phyloP scores from a whole-genome alignment of 1,140 invertebrate genomes.

The Penaeus vannamei region DNA sequence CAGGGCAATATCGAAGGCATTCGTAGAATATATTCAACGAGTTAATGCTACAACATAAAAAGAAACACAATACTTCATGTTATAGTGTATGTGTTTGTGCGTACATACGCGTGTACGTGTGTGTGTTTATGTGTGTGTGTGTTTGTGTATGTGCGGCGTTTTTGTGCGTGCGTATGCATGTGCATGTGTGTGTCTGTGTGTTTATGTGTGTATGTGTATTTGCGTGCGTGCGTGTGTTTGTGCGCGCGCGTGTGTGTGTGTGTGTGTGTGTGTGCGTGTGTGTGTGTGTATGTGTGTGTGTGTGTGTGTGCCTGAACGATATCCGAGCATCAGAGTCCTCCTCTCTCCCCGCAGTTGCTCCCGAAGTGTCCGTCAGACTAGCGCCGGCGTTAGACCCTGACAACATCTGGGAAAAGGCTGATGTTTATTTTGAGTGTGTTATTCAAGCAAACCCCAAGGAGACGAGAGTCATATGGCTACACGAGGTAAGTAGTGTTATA shows the following conservation, averaged over 20 bases:
- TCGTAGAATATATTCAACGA: no score
- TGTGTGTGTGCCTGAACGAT: background rate
- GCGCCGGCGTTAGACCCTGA: constrained; percentile 61
- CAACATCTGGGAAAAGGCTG: constrained; percentile 76
- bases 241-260: no score
- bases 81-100: background rate
- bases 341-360: constrained; percentile 36
- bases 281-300: constrained; percentile 13
- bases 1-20: no score
- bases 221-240: no score
- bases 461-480: constrained; percentile 87
- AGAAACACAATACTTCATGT: no score
- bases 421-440: constrained; percentile 83
- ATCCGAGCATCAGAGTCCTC: background rate
- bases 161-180: background rate
- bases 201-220: no score
- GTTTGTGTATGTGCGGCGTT: background rate
- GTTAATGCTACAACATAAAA: no score
- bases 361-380: constrained; percentile 48
- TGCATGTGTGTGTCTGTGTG: background rate
- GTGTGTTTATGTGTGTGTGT: background rate
- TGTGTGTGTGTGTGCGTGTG: background rate
- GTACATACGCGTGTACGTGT: background rate
- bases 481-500: constrained; percentile 82
- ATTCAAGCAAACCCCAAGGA: constrained; percentile 84